Evolutionary conservation across 2,113 vertebrate species (phyloP).

Genomic region (Pycnonotus jocosus): DNA sequence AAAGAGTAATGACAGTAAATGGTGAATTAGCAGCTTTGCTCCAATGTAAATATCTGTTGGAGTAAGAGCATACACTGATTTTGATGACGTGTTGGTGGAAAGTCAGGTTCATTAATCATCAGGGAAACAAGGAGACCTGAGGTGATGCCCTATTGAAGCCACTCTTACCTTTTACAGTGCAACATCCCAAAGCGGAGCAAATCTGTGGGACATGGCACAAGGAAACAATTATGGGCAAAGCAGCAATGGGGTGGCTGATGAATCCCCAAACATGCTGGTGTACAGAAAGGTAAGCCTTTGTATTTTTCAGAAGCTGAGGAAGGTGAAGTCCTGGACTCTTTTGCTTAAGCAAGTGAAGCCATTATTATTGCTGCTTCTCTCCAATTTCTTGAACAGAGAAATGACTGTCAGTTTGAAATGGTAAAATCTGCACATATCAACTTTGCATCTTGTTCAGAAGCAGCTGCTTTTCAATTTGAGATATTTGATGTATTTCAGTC

Average conservation of each 20-base stretch:
- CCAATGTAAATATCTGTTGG: not conserved
- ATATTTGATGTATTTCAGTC: not conserved
- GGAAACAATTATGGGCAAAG: slow-evolving; percentile 90
- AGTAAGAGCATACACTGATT: not conserved
- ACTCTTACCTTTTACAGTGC: slow-evolving; percentile 62
- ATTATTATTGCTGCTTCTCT: not conserved
- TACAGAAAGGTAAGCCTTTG: slow-evolving; percentile 91
- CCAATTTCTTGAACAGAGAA: not conserved
- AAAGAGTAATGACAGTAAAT: not conserved
- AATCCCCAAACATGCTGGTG: slow-evolving; percentile 96
- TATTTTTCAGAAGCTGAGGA: not conserved
- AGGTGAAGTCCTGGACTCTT: not conserved
- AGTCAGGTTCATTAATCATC: not conserved
- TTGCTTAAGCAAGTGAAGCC: not conserved
- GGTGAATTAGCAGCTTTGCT: not conserved
- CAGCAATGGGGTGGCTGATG: slow-evolving; percentile 90
- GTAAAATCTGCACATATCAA: not conserved
- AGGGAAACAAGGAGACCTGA: not conserved
- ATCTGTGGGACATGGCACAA: slow-evolving; percentile 89
- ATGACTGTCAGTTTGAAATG: not conserved
- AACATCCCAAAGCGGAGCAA: slow-evolving; percentile 38
- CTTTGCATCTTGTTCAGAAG: not conserved
- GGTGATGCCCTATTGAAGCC: not conserved
- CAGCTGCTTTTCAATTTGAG: not conserved
- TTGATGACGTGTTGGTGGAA: not conserved